Evolutionary conservation across 2,113 vertebrate species (phyloP), one percentile per base, ranked within the genome.

Genomic region (Solea solea): DNA sequence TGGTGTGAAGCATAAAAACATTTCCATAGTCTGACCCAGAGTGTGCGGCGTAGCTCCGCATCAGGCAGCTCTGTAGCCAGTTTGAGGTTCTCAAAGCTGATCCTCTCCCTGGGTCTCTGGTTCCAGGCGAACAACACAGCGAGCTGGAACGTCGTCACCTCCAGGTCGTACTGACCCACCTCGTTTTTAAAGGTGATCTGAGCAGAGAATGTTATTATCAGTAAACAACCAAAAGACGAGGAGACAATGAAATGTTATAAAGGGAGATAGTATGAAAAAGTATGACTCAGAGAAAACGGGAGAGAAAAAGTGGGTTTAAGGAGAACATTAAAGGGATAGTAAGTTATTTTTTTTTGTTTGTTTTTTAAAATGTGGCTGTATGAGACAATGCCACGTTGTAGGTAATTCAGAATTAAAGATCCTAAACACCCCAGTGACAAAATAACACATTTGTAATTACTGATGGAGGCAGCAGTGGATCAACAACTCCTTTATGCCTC

Each of bases 121-220:
- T 99, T 99, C 97, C 97, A 99, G 0, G 97, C 97, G 84, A 98
- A 99, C 66, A 99, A 82, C 62, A 98, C 97, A 34, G 97, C 97
- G 59, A 99, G 91, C 86, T 99, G 97, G 93, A 99, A 99, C 1
- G 97, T 98, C 1, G 97, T 99, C 64, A 98, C 97, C 91, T 99
- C 97, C 87, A 99, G 93, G 89, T 99, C 97, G 76, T 97, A 99
- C 65, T 99, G 97, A 40, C 97, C 97, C 82, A 98, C 96, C 88
- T 98, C 97, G 1, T 99, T 99, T 83, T 99, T 99, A 91, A 99
- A 98, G 0, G 97, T 99, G 90, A 99, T 99, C 97, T 99, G 60
- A 69, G 70, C 7, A 34, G 27, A 64, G 7, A 1, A 5, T 46
- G 28, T 46, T 13, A 46, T 11, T 4, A 46, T 13, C 10, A 46